These are phyloP conservation scores for Leistus spinibarbis DNA, from an alignment of 2,888 invertebrate species.

Conservation along the genomic window DNA sequence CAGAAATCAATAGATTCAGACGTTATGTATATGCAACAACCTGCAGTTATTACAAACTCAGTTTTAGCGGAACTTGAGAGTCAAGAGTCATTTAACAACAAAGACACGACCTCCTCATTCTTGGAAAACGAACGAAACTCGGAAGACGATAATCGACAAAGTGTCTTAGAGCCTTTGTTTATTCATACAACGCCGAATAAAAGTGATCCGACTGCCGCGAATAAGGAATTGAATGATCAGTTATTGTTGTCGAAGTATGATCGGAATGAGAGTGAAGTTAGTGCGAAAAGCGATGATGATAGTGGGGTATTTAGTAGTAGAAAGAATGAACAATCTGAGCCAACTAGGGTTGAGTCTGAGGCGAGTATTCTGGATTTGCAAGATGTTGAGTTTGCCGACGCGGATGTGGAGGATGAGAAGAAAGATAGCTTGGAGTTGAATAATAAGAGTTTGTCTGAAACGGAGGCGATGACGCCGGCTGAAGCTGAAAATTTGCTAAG, in stretches of 20 bases:
- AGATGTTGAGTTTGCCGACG: constrained; percentile 65
- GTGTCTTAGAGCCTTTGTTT: constrained; percentile 36
- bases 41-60: constrained; percentile 51
- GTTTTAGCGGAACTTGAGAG: constrained; percentile 54
- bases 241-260: constrained; percentile 61
- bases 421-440: constrained; percentile 40
- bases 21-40: constrained; percentile 50
- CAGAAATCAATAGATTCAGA: constrained; percentile 54
- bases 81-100: constrained; percentile 45
- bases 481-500: constrained; percentile 88
- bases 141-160: constrained; percentile 35
- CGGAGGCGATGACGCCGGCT: constrained; percentile 78
- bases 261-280: constrained; percentile 60
- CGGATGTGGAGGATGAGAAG: constrained; percentile 58
- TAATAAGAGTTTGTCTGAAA: constrained; percentile 53
- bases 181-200: constrained; percentile 28
- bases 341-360: constrained; percentile 46
- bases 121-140: constrained; percentile 38
- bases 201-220: constrained; percentile 10
- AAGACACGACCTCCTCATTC: constrained; percentile 30
- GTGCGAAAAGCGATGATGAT: constrained; percentile 40
- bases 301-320: constrained; percentile 8
- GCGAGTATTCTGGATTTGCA: constrained; percentile 63
- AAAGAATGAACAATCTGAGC: constrained; percentile 32
- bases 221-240: constrained; percentile 56